Base-by-base conservation (phyloP, 2,113 vertebrate species). In the Gadus chalcogrammus region DNA sequence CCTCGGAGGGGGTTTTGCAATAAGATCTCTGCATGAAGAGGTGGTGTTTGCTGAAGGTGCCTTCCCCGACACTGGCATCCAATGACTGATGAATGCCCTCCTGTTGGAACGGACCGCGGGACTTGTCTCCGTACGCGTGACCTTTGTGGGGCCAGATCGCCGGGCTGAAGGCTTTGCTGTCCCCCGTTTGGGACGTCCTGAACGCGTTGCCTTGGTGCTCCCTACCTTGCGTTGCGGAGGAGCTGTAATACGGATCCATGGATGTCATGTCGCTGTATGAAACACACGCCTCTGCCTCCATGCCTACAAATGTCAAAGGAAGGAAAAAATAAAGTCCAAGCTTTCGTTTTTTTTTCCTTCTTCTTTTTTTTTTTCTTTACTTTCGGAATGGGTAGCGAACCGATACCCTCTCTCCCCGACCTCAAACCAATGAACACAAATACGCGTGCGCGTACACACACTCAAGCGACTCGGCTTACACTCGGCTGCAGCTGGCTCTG, bases 191-290 rank as follows among this genome's bases (percentile, higher is more conserved):
- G 88, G 96, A 98, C 81, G 95, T 96, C 94, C 96, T 94, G 88
- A 96, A 98, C 90, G 94, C 95, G 87, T 94, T 95, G 76, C 85
- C 65, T 71, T 90, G 84, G 86, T 94, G 92, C 90, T 94, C 93
- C 92, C 95, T 90, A 90, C 92, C 93, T 92, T 94, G 95, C 80
- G 93, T 91, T 86, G 93, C 93, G 83, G 94, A 86, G 71, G 88
- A 87, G 88, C 91, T 95, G 92, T 96, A 98, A 92, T 97, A 99
- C 90, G 96, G 94, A 95, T 99, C 97, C 97, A 98, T 98, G 93
- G 95, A 94, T 92, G 95, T 93, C 88, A 96, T 95, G 79, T 97
- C 95, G 93, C 94, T 93, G 93, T 95, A 95, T 91, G 97, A 95
- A 86, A 95, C 91, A 90, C 96, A 95, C 79, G 94, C 93, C 93